phyloP scores from a whole-genome alignment of 2,888 invertebrate species.

The Tipula vernalis region DNA sequence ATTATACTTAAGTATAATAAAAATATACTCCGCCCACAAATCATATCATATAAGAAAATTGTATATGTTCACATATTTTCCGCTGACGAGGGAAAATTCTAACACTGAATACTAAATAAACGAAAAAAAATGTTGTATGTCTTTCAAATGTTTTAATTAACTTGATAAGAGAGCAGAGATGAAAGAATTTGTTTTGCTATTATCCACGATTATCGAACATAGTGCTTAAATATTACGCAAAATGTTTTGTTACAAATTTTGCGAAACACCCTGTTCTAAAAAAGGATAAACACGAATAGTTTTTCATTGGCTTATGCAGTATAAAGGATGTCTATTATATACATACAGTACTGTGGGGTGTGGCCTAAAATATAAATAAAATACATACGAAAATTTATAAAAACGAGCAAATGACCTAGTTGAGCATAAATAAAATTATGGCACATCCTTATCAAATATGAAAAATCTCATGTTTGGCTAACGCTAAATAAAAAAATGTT shows the following conservation, averaged over 20 bases:
- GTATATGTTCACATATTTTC: neutral
- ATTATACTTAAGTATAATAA: neutral
- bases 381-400: neutral
- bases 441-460: neutral
- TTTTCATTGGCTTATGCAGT: neutral
- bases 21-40: neutral
- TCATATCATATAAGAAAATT: neutral
- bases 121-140: neutral
- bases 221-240: neutral
- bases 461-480: neutral
- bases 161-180: neutral
- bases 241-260: neutral
- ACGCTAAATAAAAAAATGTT: neutral
- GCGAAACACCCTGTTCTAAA: neutral
- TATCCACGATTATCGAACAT: neutral
- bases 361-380: neutral
- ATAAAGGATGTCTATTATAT: neutral
- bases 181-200: neutral
- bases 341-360: neutral
- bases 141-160: neutral
- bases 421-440: neutral
- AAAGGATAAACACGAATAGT: neutral
- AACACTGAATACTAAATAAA: neutral
- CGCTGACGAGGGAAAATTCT: neutral
- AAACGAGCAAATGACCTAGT: neutral